Evolutionary conservation across 23 tunicate species (phyloP).

Genomic region (Phallusia fumigata): DNA sequence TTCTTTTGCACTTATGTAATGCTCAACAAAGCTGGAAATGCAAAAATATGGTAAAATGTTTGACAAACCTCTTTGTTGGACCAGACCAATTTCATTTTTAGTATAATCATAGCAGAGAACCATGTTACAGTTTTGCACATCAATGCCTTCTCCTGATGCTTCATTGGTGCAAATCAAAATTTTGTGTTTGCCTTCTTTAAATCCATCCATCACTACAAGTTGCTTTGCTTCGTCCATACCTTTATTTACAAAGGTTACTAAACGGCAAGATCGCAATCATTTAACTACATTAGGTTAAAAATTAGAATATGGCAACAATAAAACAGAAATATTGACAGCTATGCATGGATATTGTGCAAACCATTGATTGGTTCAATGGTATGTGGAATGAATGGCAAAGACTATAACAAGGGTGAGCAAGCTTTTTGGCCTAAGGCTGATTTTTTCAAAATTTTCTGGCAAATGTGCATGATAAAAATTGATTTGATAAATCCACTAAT

Average conservation of each 20-base stretch:
- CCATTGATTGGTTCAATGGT: background rate
- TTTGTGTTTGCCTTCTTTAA: conserved; percentile 31
- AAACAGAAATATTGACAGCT: no score
- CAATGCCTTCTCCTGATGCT: conserved; percentile 55
- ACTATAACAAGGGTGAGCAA: no score
- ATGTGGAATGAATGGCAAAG: background rate
- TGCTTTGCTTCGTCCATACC: conserved; percentile 38
- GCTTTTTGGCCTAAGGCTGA: no score
- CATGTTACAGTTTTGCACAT: conserved; percentile 45
- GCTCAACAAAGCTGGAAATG: no score
- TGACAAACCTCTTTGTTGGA: conserved; percentile 27
- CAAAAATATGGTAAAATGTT: background rate
- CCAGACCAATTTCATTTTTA: conserved; percentile 34
- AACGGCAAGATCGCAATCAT: no score
- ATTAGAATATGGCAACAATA: no score
- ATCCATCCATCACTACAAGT: conserved; percentile 16
- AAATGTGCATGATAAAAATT: no score
- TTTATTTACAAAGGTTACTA: background rate
- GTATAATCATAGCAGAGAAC: conserved; percentile 45
- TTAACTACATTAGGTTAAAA: no score
- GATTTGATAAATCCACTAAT: no score
- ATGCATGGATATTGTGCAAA: no score
- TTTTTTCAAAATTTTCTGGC: no score
- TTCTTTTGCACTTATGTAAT: no score
- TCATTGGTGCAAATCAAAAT: conserved; percentile 51